phyloP scores from a whole-genome alignment of 2,888 invertebrate genomes.

The Ochropacha duplaris region DNA sequence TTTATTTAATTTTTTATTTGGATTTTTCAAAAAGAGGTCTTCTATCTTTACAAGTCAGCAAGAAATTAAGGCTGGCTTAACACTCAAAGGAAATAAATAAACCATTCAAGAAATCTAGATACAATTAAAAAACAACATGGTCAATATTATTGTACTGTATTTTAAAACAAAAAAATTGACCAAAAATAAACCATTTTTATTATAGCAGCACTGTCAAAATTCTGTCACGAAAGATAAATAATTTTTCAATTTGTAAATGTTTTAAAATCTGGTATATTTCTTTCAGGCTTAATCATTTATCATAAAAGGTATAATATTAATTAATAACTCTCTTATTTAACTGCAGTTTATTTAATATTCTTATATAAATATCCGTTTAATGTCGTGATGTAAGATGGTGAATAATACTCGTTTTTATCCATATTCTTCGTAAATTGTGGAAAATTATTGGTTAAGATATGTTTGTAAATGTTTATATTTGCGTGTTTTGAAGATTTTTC shows the following conservation, averaged over 20 bases:
- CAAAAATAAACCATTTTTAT: too few relatives aligned
- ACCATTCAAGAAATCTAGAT: too few relatives aligned
- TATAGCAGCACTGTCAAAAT: constrained; percentile 16
- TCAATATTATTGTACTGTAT: too few relatives aligned
- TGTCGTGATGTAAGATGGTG: constrained; percentile 70
- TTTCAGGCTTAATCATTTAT: constrained; percentile 16
- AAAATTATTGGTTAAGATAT: background rate
- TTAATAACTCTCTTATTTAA: background rate
- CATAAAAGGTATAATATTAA: constrained; percentile 12
- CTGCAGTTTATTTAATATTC: background rate
- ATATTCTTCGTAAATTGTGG: constrained; percentile 8
- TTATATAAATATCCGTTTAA: background rate
- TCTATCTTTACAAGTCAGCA: too few relatives aligned
- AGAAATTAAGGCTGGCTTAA: too few relatives aligned
- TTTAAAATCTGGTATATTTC: constrained; percentile 29
- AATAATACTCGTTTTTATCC: constrained; percentile 29
- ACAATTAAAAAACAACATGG: too few relatives aligned
- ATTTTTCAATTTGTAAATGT: constrained; percentile 45
- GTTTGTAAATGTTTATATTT: background rate
- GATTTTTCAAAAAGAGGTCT: too few relatives aligned
- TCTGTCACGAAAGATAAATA: constrained; percentile 47
- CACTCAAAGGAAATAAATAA: too few relatives aligned
- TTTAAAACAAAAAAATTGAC: too few relatives aligned
- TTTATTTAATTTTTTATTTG: too few relatives aligned
- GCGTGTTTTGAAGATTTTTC: background rate